Percentiles rank a stretch among this genome's conserved stretches.
These are phyloP conservation scores for Chiroxiphia lanceolata DNA, from an alignment of 2,797 vertebrate species.

Conservation along the genomic window DNA sequence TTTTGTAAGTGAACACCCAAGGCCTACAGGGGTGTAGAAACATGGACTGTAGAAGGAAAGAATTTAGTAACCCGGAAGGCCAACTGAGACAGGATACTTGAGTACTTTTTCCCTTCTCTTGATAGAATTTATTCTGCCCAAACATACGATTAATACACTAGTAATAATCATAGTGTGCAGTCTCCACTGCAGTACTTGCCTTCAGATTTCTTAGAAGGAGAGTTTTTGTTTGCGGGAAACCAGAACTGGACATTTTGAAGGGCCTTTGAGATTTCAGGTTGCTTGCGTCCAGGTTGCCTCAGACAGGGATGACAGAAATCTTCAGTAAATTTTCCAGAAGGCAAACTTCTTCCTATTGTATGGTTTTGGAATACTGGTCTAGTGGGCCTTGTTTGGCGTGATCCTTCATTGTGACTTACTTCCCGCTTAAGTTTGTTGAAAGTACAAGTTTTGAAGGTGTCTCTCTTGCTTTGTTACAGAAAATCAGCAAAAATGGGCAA, in stretches of 20 bases:
- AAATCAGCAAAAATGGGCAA: constrained; percentile 87
- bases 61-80: not conserved
- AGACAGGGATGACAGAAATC: not conserved
- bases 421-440: not conserved
- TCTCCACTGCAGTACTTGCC: not conserved
- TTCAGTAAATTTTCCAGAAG: not conserved
- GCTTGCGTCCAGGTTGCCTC: not conserved
- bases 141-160: not conserved
- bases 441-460: not conserved
- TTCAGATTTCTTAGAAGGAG: not conserved
- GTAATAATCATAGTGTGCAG: not conserved
- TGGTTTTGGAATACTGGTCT: not conserved
- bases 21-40: not conserved
- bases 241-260: not conserved
- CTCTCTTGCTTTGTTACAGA: constrained; percentile 52
- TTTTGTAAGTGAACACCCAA: not conserved
- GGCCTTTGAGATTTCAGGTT: not conserved
- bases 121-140: not conserved
- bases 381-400: not conserved
- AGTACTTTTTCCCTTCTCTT: not conserved
- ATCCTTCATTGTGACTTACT: not conserved
- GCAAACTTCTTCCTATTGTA: not conserved
- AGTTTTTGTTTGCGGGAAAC: not conserved
- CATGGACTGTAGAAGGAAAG: rapidly evolving
- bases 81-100: not conserved